Conservation (phyloP, 1,140 invertebrate genomes). For the Drosophila kikkawai region DNA sequence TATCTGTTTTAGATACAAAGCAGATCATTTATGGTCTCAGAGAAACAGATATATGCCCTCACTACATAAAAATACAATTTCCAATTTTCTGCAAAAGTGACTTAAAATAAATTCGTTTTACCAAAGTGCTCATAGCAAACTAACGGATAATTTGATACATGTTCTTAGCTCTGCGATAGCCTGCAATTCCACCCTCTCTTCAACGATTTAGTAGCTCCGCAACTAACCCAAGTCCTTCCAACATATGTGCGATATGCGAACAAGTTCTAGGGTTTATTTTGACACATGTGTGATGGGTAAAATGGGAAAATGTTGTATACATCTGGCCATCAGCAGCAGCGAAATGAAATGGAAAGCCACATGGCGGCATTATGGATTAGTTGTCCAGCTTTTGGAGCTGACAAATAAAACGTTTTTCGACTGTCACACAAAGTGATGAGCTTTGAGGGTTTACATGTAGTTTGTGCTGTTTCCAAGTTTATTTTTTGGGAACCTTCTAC, state of each 20-base stretch:
- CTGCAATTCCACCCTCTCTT: background rate
- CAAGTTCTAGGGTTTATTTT: slow-evolving; percentile 53
- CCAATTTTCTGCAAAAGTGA: too few species aligned
- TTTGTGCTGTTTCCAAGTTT: background rate
- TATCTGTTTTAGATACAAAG: too few species aligned
- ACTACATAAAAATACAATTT: too few species aligned
- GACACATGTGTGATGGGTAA: slow-evolving; percentile 52
- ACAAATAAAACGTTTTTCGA: slow-evolving; percentile 31
- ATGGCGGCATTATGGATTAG: slow-evolving; percentile 53
- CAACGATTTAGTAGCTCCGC: slow-evolving; percentile 27
- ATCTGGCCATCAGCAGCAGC: slow-evolving; percentile 18
- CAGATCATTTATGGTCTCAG: too few species aligned
- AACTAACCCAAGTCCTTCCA: slow-evolving; percentile 29
- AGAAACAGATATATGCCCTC: too few species aligned
- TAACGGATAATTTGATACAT: background rate
- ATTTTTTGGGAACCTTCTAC: background rate
- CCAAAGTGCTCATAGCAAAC: background rate
- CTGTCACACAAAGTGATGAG: slow-evolving; percentile 29
- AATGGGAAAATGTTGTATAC: slow-evolving; percentile 24
- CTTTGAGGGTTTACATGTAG: slow-evolving; percentile 7
- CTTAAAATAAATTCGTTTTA: too few species aligned
- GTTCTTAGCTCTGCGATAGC: background rate
- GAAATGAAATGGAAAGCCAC: slow-evolving; percentile 47
- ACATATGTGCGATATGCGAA: slow-evolving; percentile 40
- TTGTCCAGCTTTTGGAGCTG: slow-evolving; percentile 20